phyloP scores from a whole-genome alignment of 2,113 vertebrate genomes.

The Campylomormyrus tamandua region DNA sequence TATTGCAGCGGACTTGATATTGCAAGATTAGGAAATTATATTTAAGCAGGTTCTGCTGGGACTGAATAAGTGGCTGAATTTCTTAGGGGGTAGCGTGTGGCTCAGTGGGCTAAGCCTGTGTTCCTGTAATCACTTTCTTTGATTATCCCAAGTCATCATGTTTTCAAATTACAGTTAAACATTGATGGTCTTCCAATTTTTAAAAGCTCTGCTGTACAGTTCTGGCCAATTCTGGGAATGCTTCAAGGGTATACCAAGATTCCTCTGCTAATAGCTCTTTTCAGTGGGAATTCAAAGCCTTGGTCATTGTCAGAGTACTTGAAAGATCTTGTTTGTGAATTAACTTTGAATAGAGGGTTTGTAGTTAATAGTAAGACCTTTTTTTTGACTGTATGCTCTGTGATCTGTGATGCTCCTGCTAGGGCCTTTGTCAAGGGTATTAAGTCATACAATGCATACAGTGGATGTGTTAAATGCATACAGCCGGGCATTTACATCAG shows the following conservation, averaged over 20 bases:
- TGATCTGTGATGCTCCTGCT: neutral
- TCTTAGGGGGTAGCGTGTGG: too few relatives aligned
- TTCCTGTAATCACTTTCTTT: too few relatives aligned
- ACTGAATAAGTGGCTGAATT: too few relatives aligned
- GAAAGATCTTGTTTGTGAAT: neutral
- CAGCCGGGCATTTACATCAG: neutral
- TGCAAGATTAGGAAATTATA: too few relatives aligned
- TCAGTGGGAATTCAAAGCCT: slow-evolving; percentile 24
- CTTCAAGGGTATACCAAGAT: slow-evolving; percentile 2
- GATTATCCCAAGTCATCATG: too few relatives aligned
- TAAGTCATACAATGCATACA: neutral
- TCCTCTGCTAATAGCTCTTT: slow-evolving; percentile 17
- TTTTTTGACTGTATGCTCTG: neutral
- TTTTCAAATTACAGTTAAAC: too few relatives aligned
- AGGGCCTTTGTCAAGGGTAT: neutral
- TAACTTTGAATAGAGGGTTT: slow-evolving; percentile 18
- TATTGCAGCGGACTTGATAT: too few relatives aligned
- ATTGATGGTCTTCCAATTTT: too few relatives aligned
- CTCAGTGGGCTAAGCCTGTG: too few relatives aligned
- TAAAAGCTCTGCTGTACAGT: too few relatives aligned
- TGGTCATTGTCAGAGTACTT: neutral
- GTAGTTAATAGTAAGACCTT: slow-evolving; percentile 20
- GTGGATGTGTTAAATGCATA: neutral
- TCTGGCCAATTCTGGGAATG: too few relatives aligned
- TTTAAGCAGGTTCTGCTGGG: too few relatives aligned